phyloP scores from a whole-genome alignment of 2,888 invertebrate genomes.

The Gibbula magus region DNA sequence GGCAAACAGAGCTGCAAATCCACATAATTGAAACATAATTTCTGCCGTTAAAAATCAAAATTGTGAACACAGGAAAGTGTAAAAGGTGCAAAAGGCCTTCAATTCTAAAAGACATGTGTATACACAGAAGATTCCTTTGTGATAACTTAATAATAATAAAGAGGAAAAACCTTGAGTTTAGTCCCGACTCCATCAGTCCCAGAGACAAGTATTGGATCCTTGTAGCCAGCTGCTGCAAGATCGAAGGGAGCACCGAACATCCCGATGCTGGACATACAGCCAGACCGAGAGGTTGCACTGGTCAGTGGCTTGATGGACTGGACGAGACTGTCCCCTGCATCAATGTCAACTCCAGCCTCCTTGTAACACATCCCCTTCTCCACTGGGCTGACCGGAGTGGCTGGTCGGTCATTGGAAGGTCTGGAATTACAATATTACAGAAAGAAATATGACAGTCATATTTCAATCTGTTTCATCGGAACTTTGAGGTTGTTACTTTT shows the following conservation, averaged over 20 bases:
- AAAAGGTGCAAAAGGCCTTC: too few species aligned
- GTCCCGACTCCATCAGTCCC: conserved; percentile 98
- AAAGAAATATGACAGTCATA: too few species aligned
- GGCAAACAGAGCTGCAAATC: too few species aligned
- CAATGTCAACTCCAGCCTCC: conserved; percentile 92
- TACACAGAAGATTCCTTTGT: too few species aligned
- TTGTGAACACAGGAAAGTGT: too few species aligned
- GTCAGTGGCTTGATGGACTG: conserved; percentile 88
- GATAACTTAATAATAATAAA: neutral
- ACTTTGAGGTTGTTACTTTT: too few species aligned
- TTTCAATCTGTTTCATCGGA: too few species aligned
- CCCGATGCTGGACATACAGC: conserved; percentile 89
- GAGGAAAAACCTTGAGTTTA: conserved; percentile 87
- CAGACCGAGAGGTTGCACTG: conserved; percentile 85
- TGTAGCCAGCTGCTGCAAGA: conserved; percentile 82
- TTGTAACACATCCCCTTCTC: conserved; percentile 82
- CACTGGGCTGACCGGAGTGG: neutral
- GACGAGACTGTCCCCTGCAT: conserved; percentile 91
- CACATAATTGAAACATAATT: neutral
- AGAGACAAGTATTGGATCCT: conserved; percentile 91
- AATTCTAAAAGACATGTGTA: too few species aligned
- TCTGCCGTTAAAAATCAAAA: too few species aligned
- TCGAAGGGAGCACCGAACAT: conserved; percentile 97
- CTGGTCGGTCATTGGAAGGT: neutral
- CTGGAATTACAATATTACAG: too few species aligned